A percentile compares a stretch with the other conserved stretches of the same genome.
Evolutionary conservation across 2,113 vertebrate genomes (phyloP).

Genomic region (Vidua chalybeata): DNA sequence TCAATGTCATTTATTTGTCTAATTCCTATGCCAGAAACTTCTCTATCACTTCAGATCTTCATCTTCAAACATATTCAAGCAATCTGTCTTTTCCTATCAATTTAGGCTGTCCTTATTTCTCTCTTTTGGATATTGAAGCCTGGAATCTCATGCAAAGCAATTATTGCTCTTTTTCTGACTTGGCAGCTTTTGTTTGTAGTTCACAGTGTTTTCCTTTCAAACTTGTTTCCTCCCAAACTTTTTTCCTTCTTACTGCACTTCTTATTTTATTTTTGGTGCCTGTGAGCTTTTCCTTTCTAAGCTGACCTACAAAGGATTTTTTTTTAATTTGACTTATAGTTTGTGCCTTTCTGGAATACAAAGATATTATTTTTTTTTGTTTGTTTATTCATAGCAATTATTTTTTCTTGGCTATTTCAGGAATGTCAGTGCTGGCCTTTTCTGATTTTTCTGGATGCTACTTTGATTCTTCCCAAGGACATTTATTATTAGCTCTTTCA

Average conservation of each 20-base stretch:
- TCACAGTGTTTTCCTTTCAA: not conserved
- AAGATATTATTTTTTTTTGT: slow-evolving; percentile 21
- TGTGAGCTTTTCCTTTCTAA: not conserved
- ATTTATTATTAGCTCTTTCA: slow-evolving; percentile 59
- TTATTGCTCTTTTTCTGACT: not conserved
- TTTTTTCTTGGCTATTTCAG: slow-evolving; percentile 54
- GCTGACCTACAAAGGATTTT: not conserved
- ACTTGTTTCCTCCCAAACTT: not conserved
- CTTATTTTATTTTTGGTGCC: not conserved
- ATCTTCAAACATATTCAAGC: not conserved
- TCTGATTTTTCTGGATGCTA: slow-evolving; percentile 48
- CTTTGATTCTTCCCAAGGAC: slow-evolving; percentile 57
- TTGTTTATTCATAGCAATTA: slow-evolving; percentile 44
- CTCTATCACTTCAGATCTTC: not conserved
- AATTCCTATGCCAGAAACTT: not conserved
- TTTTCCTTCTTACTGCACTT: not conserved
- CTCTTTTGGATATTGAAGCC: not conserved
- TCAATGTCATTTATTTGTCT: not conserved
- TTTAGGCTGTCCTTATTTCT: not conserved
- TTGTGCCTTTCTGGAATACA: slow-evolving; percentile 23
- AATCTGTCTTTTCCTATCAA: not conserved
- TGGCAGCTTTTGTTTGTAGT: not conserved
- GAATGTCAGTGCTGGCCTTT: slow-evolving; percentile 37
- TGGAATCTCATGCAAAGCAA: not conserved
- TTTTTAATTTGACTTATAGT: not conserved